These are phyloP conservation scores for Amphimallon solstitiale DNA, from an alignment of 2,888 invertebrate genomes.

Conservation along the genomic window DNA sequence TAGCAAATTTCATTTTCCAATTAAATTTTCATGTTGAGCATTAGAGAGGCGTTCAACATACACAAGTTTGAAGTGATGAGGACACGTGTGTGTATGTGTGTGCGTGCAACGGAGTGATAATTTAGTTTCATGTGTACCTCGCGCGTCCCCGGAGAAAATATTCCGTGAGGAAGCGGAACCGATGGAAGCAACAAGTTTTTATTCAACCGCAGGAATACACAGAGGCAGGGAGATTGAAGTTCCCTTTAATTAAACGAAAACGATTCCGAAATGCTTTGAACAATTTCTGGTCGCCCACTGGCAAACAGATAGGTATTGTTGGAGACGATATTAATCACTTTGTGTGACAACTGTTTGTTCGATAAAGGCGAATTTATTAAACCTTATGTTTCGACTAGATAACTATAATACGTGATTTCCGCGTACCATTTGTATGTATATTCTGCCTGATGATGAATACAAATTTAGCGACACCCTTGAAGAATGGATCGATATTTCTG, in stretches of 20 bases:
- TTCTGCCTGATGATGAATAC: no score
- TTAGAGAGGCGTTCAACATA: neutral
- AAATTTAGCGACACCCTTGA: no score
- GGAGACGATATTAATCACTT: neutral
- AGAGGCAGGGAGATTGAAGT: no score
- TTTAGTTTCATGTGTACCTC: neutral
- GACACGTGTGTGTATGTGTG: neutral
- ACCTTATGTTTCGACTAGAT: neutral
- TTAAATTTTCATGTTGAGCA: neutral
- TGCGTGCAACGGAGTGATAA: neutral
- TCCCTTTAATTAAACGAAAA: constrained; percentile 16
- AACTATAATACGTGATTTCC: no score
- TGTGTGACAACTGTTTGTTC: neutral
- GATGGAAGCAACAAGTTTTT: constrained; percentile 19
- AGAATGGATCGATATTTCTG: no score
- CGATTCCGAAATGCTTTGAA: neutral
- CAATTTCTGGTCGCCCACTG: neutral
- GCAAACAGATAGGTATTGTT: no score
- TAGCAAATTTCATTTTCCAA: no score
- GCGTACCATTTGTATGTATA: no score
- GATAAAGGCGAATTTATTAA: neutral
- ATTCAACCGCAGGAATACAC: neutral
- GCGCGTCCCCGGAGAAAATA: constrained; percentile 1
- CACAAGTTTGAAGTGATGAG: neutral
- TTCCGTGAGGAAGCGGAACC: neutral